Evolutionary conservation across 1,140 invertebrate species (phyloP).

Genomic region (Linepithema humile): DNA sequence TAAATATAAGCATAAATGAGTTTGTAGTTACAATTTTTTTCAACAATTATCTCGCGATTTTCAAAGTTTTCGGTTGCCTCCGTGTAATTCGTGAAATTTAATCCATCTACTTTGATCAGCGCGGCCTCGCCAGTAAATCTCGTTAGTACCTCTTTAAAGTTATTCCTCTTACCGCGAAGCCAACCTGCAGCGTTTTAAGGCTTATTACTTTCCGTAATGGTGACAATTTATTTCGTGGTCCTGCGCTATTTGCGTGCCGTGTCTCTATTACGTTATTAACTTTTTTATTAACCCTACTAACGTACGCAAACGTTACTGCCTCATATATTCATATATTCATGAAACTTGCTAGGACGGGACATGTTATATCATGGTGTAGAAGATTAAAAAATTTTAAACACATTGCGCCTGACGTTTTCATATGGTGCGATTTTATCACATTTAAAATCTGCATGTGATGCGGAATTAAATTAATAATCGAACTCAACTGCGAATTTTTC

Average conservation of each 20-base stretch:
- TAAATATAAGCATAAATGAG: no score
- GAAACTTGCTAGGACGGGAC: not conserved
- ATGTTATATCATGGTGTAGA: not conserved
- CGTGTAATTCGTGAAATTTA: conserved; percentile 56
- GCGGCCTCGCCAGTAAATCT: conserved; percentile 47
- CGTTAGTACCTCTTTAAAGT: conserved; percentile 64
- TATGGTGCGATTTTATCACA: not conserved
- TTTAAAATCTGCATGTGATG: no score
- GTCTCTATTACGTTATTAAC: conserved; percentile 65
- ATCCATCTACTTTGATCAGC: conserved; percentile 51
- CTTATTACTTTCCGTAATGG: conserved; percentile 51
- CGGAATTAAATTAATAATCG: conserved; percentile 17
- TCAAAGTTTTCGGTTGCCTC: not conserved
- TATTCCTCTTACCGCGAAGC: not conserved
- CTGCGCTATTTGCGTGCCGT: conserved; percentile 35
- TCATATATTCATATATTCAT: conserved; percentile 57
- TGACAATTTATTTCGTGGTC: conserved; percentile 60
- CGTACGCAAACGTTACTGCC: conserved; percentile 28
- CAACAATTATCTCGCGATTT: conserved; percentile 32
- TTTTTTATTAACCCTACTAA: conserved; percentile 43
- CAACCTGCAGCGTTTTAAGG: not conserved
- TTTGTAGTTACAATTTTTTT: no score
- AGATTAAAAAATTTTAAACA: conserved; percentile 44
- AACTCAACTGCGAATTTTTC: not conserved
- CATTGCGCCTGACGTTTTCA: not conserved